Evolutionary conservation across 2,797 vertebrate species (phyloP).

Genomic region (Cottoperca gobio): DNA sequence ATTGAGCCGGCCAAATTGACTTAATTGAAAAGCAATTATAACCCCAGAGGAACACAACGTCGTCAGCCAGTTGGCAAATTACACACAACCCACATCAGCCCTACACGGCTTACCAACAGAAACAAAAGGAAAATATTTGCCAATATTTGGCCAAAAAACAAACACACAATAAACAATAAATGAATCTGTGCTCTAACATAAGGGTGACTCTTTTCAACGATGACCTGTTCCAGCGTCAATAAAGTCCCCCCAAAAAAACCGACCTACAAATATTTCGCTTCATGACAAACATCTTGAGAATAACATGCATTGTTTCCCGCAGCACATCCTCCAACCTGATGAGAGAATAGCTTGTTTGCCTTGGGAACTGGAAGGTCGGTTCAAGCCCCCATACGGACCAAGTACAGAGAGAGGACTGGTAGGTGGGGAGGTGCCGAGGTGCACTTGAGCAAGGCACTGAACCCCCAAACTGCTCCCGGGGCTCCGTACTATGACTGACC

Average conservation of each 20-base stretch:
- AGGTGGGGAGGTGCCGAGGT: no score
- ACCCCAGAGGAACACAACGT: slow-evolving; percentile 39
- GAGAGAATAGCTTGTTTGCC: no score
- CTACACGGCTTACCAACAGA: slow-evolving; percentile 15
- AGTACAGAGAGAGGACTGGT: no score
- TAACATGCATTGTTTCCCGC: not conserved
- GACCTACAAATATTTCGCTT: not conserved
- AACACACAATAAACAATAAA: not conserved
- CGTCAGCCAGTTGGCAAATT: slow-evolving; percentile 55
- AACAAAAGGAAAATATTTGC: slow-evolving; percentile 10
- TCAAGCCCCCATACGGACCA: no score
- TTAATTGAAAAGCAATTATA: slow-evolving; percentile 59
- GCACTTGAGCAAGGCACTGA: no score
- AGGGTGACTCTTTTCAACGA: not conserved
- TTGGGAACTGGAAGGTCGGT: no score
- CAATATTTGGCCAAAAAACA: not conserved
- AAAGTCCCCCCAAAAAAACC: not conserved
- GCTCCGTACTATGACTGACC: no score
- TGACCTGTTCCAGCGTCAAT: not conserved
- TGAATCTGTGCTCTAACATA: not conserved
- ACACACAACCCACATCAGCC: slow-evolving; percentile 27
- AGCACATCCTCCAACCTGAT: not conserved
- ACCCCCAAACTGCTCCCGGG: no score
- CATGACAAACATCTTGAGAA: not conserved
- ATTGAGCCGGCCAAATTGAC: slow-evolving; percentile 56